phyloP scores from a whole-genome alignment of 2,888 invertebrate genomes.

The Plebejus melissa region DNA sequence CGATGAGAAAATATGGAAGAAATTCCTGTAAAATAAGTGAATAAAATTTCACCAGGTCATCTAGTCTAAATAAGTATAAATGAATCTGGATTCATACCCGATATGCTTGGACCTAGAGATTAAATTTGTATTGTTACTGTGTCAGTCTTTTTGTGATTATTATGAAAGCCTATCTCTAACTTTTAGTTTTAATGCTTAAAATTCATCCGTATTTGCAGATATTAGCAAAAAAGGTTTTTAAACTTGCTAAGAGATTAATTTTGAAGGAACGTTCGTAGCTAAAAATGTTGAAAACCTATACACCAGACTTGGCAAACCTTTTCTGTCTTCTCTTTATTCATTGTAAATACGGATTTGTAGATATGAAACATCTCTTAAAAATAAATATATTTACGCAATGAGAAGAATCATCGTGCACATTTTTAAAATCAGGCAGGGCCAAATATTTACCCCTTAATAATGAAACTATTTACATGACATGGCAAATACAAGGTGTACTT shows the following conservation, averaged over 20 bases:
- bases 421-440: too few species aligned
- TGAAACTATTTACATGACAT: too few species aligned
- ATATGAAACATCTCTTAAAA: too few species aligned
- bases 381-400: too few species aligned
- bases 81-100: conserved; percentile 1
- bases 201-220: neutral
- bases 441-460: too few species aligned
- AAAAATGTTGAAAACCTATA: neutral
- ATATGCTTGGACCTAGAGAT: conserved; percentile 9
- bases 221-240: neutral
- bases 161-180: neutral
- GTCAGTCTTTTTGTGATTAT: neutral
- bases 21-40: neutral
- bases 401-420: too few species aligned
- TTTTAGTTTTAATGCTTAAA: neutral
- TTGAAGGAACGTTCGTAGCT: neutral
- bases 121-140: neutral
- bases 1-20: neutral
- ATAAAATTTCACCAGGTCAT: too few species aligned
- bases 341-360: conserved; percentile 8
- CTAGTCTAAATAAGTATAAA: neutral
- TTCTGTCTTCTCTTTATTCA: neutral
- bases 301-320: neutral
- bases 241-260: neutral
- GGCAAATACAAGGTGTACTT: too few species aligned